These are phyloP conservation scores for Limonius californicus DNA, from an alignment of 1,140 invertebrate species.

Conservation along the genomic window DNA sequence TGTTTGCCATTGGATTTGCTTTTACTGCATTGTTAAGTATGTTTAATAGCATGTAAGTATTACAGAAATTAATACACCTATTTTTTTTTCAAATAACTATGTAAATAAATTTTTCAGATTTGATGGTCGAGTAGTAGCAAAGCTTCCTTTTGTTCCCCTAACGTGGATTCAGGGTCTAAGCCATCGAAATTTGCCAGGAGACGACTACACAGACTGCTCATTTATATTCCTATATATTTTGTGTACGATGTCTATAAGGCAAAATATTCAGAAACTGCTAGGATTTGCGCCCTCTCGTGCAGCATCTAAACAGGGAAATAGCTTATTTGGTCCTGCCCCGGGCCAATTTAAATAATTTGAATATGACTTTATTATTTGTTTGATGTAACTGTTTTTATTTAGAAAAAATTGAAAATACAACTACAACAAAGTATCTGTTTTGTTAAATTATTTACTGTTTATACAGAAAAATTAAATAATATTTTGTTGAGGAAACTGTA, in stretches of 20 bases:
- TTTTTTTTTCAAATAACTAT: too few relatives aligned
- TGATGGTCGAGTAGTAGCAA: slow-evolving; percentile 96
- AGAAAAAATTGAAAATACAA: too few relatives aligned
- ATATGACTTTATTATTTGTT: too few relatives aligned
- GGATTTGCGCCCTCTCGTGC: slow-evolving; percentile 96
- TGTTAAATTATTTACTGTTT: too few relatives aligned
- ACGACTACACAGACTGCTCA: slow-evolving; percentile 98
- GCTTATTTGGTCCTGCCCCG: slow-evolving; percentile 73
- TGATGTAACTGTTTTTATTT: too few relatives aligned
- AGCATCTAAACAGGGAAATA: slow-evolving; percentile 89
- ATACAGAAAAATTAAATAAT: too few relatives aligned
- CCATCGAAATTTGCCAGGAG: slow-evolving; percentile 92
- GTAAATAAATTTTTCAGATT: slow-evolving; percentile 75
- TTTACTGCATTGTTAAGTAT: slow-evolving; percentile 97
- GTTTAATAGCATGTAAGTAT: slow-evolving; percentile 95
- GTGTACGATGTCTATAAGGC: slow-evolving; percentile 97
- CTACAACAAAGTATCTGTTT: too few relatives aligned
- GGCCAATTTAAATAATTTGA: slow-evolving; percentile 73
- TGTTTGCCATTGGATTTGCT: slow-evolving; percentile 98
- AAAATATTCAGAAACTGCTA: slow-evolving; percentile 97
- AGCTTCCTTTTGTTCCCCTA: slow-evolving; percentile 93
- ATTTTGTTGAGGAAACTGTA: not conserved
- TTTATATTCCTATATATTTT: slow-evolving; percentile 99
- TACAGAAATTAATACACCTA: slow-evolving; percentile 2
- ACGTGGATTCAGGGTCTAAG: slow-evolving; percentile 95